Conservation (phyloP, 2,113 vertebrate species). For the Centropus bengalensis region DNA sequence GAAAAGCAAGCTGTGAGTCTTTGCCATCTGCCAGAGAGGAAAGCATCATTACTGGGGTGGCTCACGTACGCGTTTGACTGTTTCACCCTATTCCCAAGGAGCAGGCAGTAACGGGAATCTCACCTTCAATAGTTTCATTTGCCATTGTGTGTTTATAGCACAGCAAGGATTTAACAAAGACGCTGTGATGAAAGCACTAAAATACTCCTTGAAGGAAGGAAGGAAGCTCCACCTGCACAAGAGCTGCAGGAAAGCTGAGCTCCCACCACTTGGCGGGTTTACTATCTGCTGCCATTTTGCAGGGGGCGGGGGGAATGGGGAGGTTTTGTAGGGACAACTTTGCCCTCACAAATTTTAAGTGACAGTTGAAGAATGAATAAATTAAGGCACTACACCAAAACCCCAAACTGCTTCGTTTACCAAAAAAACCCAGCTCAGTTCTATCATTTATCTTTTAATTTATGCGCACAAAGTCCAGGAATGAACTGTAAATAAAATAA, state of each 20-base stretch:
- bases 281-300: neutral
- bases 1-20: neutral
- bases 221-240: neutral
- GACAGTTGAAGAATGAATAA: neutral
- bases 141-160: neutral
- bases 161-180: neutral
- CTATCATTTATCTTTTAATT: neutral
- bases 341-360: neutral
- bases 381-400: no score
- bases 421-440: neutral
- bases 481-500: neutral
- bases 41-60: rapidly evolving
- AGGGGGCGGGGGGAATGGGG: no score
- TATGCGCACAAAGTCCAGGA: neutral
- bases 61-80: neutral
- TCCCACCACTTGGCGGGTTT: no score
- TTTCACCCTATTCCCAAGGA: neutral
- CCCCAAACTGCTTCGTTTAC: neutral
- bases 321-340: neutral
- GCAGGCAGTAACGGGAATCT: neutral
- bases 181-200: neutral
- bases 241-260: neutral
- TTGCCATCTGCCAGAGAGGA: neutral
- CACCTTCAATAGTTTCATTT: neutral
- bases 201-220: neutral